phyloP scores from a whole-genome alignment of 2,113 vertebrate species.

The Diphyllodes magnificus region DNA sequence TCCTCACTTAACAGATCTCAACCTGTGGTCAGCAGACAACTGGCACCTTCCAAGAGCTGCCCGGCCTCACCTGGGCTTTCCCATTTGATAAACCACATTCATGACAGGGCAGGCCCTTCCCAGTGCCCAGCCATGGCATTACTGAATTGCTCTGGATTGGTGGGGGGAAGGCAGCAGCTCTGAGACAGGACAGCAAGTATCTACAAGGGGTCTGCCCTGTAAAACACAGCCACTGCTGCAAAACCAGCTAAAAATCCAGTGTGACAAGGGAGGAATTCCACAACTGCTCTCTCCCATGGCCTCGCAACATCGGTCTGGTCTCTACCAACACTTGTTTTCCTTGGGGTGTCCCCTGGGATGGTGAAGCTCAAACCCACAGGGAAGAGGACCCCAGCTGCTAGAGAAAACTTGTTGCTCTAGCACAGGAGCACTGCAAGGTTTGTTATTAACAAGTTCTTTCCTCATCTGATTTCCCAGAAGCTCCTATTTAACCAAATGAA shows the following conservation, averaged over 20 bases:
- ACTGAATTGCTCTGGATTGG: neutral
- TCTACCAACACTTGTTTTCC: neutral
- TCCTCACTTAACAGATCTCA: neutral
- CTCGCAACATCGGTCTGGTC: neutral
- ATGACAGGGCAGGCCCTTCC: neutral
- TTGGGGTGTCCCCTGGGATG: neutral
- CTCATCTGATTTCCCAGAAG: neutral
- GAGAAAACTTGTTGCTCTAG: neutral
- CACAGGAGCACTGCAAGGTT: neutral
- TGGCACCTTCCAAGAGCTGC: neutral
- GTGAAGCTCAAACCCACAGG: neutral
- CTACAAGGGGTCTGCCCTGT: neutral
- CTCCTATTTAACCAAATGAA: neutral
- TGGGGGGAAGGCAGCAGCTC: neutral
- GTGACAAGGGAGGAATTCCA: neutral
- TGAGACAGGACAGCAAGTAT: neutral
- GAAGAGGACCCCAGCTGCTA: neutral
- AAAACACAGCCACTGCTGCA: neutral
- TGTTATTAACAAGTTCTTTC: neutral
- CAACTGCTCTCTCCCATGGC: neutral
- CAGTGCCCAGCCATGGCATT: rapidly evolving
- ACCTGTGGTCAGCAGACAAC: neutral
- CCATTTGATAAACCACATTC: neutral
- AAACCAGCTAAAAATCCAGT: neutral
- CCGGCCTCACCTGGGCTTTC: neutral